These are phyloP conservation scores for Atrina japonica DNA, from an alignment of 2,888 invertebrate species.

Conservation along the genomic window DNA sequence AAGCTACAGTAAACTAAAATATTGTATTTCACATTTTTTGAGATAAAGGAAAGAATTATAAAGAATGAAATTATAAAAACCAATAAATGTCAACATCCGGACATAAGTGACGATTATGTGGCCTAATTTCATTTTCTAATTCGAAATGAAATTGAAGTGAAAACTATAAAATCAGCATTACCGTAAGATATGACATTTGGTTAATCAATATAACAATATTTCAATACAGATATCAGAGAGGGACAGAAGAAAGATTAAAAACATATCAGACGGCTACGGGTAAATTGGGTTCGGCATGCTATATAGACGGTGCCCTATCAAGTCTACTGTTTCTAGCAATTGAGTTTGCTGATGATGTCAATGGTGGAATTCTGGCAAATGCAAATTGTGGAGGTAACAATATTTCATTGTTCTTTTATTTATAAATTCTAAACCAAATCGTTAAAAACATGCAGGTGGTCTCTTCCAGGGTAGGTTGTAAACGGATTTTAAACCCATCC, in stretches of 20 bases:
- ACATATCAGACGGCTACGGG: constrained; percentile 62
- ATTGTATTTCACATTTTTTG: too few species aligned
- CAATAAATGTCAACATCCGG: too few species aligned
- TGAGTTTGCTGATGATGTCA: constrained; percentile 70
- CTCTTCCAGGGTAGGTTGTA: not conserved
- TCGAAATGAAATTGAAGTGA: too few species aligned
- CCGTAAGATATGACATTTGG: too few species aligned
- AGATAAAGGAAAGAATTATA: too few species aligned
- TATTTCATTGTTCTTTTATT: not conserved
- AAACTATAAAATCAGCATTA: too few species aligned
- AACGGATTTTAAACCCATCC: not conserved
- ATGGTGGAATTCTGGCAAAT: constrained; percentile 69
- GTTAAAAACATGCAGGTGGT: not conserved
- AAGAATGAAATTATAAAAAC: too few species aligned
- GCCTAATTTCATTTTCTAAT: too few species aligned
- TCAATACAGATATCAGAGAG: constrained; percentile 53
- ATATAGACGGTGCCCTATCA: constrained; percentile 72
- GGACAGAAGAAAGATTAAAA: constrained; percentile 62
- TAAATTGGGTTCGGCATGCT: constrained; percentile 70
- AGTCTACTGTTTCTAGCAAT: constrained; percentile 69
- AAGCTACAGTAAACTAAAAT: too few species aligned
- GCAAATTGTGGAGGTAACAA: constrained; percentile 75
- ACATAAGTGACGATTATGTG: too few species aligned
- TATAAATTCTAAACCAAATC: not conserved
- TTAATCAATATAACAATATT: too few species aligned